Evolutionary conservation across 2,113 vertebrate species (phyloP).

Genomic region (Merops nubicus): DNA sequence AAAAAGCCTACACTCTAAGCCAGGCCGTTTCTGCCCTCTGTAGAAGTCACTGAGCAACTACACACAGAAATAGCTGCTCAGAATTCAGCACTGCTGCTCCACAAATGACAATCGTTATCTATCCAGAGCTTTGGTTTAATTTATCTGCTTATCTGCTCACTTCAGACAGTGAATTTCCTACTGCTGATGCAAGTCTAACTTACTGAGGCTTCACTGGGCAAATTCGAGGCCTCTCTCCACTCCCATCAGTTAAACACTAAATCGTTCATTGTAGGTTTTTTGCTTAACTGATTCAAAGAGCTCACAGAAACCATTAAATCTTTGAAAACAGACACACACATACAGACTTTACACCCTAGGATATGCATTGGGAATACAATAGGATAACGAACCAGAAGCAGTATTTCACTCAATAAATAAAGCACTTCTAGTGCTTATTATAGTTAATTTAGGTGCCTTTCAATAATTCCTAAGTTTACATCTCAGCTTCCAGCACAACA

Average conservation of each 20-base stretch:
- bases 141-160: not conserved
- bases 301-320: not conserved
- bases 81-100: not conserved
- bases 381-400: not conserved
- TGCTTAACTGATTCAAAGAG: not conserved
- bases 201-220: not conserved
- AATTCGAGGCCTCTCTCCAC: not conserved
- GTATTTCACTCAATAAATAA: not conserved
- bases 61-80: not conserved
- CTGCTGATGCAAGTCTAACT: not conserved
- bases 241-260: not conserved
- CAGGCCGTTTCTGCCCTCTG: slow-evolving; percentile 62
- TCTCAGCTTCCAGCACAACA: not conserved
- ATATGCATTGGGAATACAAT: accelerated
- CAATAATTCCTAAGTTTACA: not conserved
- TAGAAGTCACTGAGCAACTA: slow-evolving; percentile 61
- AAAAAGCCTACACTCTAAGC: not conserved
- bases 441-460: not conserved
- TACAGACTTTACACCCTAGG: not conserved
- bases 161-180: not conserved
- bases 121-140: not conserved
- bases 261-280: not conserved
- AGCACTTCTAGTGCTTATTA: not conserved
- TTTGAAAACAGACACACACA: accelerated
- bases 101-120: not conserved